Evolutionary conservation across 2,797 vertebrate species (phyloP).

Genomic region (Cuniculus paca): DNA sequence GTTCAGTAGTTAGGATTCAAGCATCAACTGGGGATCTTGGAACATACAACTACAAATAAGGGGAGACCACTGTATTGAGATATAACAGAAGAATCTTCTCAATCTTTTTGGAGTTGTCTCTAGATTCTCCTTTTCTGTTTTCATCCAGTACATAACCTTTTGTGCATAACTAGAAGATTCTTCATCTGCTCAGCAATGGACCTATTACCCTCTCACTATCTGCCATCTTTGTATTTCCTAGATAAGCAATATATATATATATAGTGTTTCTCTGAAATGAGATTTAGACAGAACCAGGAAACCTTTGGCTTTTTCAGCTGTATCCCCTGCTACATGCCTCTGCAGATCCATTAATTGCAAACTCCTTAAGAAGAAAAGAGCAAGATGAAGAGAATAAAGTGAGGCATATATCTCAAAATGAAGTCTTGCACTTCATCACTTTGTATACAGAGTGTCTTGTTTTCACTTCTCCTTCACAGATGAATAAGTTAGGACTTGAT

Average conservation of each 20-base stretch:
- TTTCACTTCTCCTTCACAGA: not conserved
- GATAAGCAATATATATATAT: not conserved
- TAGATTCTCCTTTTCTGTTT: not conserved
- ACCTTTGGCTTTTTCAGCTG: not conserved
- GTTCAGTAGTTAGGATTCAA: not conserved
- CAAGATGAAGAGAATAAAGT: not conserved
- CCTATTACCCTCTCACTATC: not conserved
- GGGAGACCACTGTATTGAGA: not conserved
- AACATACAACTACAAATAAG: too few species aligned
- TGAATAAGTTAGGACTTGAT: not conserved
- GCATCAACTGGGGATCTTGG: not conserved
- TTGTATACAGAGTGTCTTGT: not conserved
- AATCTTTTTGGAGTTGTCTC: not conserved
- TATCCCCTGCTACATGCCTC: too few species aligned
- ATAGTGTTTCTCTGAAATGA: not conserved
- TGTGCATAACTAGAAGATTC: not conserved
- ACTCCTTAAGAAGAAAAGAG: not conserved
- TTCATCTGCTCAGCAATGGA: not conserved
- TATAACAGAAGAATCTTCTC: not conserved
- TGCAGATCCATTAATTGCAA: not conserved
- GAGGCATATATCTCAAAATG: not conserved
- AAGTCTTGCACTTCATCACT: not conserved
- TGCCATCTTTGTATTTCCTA: not conserved
- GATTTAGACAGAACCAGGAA: not conserved
- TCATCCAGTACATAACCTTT: not conserved